Percentiles rank a stretch among this genome's conserved stretches.
Conservation (phyloP, 2,797 vertebrate genomes). For the Erethizon dorsatum region DNA sequence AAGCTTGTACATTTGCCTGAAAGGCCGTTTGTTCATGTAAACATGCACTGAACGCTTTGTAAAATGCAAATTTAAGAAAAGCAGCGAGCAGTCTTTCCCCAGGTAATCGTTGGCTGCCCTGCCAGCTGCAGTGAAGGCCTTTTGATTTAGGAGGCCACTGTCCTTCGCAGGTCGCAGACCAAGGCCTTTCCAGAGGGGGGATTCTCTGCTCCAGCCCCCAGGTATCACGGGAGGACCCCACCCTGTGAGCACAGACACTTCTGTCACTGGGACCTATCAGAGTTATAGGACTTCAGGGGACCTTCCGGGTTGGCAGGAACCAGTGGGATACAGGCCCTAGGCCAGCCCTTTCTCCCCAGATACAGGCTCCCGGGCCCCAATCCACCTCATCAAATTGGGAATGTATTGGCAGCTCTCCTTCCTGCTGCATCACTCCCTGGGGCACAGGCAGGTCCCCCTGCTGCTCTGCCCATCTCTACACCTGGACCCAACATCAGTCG, state of each 20-base stretch:
- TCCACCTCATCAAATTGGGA: background rate
- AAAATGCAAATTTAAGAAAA: background rate
- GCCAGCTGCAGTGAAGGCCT: background rate
- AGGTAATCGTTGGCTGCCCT: background rate
- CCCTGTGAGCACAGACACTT: fast-evolving
- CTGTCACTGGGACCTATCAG: background rate
- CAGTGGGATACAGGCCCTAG: too few relatives aligned
- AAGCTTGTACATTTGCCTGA: background rate
- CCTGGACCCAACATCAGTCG: background rate
- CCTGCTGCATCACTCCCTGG: fast-evolving
- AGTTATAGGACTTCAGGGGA: background rate
- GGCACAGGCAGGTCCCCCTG: background rate
- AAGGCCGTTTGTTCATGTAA: background rate
- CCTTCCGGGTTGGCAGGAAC: background rate
- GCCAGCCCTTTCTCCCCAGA: background rate
- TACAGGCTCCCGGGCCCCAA: fast-evolving
- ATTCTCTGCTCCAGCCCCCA: too few relatives aligned
- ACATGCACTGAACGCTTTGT: conserved; percentile 22
- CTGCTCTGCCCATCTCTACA: background rate
- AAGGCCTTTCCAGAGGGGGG: background rate
- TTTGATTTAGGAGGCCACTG: background rate
- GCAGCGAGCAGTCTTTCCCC: background rate
- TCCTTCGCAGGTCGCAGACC: background rate
- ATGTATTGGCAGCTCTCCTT: background rate
- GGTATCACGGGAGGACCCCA: fast-evolving